Base-by-base conservation (phyloP, 2,113 vertebrate genomes). In the Ovibos moschatus region DNA sequence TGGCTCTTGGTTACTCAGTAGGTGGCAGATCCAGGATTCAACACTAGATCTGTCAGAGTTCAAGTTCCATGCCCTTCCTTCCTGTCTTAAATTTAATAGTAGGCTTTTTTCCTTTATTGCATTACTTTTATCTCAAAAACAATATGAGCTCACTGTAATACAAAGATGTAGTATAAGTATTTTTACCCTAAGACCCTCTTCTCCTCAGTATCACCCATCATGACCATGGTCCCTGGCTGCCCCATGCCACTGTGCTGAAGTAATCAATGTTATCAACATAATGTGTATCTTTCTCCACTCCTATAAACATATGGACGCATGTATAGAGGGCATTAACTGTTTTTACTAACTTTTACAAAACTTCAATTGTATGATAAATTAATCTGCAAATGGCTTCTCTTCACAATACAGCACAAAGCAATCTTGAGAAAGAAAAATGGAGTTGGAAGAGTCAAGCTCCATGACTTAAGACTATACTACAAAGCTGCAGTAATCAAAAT, bases 111-210 rank as follows among this genome's bases (percentile, higher is more conserved):
- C 21, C 19, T 82, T 53, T 64, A 55, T 23, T 45, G 21, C 5
- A 83, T 94, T 91, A 43, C 8, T 74, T 87, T 95, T 83, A 47
- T 91, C 93, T 91, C 23, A 76, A 94, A 85, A 43, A 93, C 51
- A 71, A 91, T 11, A 95, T n/a, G 47, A 33, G 71, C 15, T 51
- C 51, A 86, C 6, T 60, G 13, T 45, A 67, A 90, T 57, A 50
- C n/a, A 90, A 74, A 71, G 51, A 74, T 47, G 62, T 84, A 82
- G 21, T 33, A 23, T 67, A 67, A 47, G 23, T 64, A 50, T 43
- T 60, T 60, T 62, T 55, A 71, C 27, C 12, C 58, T 25, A 81
- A 81, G 45, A 60, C 21, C 45, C 23, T 85, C 81, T 53, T 81
- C 16, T 89, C 81, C n/a, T 78, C 87, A 91, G 13, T 78, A 57